Base-by-base conservation (phyloP, 1,140 invertebrate species). In the Campoletis sonorensis region DNA sequence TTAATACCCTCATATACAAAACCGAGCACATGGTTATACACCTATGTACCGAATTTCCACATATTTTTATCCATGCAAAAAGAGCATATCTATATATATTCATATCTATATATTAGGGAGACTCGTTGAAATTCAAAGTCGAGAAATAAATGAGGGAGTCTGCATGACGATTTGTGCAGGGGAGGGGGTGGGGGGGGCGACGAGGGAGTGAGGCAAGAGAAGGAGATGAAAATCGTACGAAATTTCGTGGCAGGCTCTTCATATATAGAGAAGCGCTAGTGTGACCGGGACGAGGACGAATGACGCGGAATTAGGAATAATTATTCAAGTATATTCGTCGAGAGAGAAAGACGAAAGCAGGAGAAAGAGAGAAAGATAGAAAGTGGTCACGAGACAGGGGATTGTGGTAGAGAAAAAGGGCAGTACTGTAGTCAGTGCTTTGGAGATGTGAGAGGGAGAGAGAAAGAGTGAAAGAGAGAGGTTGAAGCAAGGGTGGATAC, bases 301-400 rank as follows among this genome's bases (percentile, higher is more conserved):
- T 87, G 86, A 87, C 80, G 84, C 80, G 84, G 86, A 85, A 90
- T 90, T 88, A 89, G 77, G 83, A 87, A 89, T 89, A 90, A 90
- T 90, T 91, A 89, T 88, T 90, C 88, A 86, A 85, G 80, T 85
- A 87, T 85, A 87, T 87, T 87, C 79, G 79, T 61, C 45, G 51
- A 68, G 51, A 58, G 81, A 82, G 78, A 70, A 15, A 70, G 1
- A 27, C 64, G 51, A 58, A 80, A 82, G 78, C 37, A 15, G 33
- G 1, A 27, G 82, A 81, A 83, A 64, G 23, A 64, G 51, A 64
- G 37, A 45, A 80, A 82, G 79, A 33, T 30, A 70, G 67, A 70
- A 81, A 82, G 83, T 78, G 75, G 51, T 54, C 45, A 58, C 40
- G 75, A 4, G 51, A 67, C 61, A 61, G n/a, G 23, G 61, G 23